Percentiles rank a stretch among this genome's conserved stretches.
These are phyloP conservation scores for Heliconius nattereri DNA, from an alignment of 1,140 invertebrate genomes.

Conservation along the genomic window DNA sequence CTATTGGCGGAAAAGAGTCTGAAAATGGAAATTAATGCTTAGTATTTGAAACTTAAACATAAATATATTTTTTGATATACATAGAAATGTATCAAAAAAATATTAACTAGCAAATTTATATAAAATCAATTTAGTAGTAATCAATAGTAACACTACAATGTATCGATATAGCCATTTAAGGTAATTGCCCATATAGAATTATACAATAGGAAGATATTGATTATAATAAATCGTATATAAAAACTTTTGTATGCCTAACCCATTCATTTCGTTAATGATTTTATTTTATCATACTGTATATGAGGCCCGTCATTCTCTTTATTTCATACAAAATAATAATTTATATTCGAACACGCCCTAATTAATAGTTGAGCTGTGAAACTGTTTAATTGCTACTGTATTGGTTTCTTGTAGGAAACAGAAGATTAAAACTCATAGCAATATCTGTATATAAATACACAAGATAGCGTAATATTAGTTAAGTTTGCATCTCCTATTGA, in stretches of 20 bases:
- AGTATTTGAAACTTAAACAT: no score
- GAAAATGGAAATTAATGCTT: no score
- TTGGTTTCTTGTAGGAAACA: conserved; percentile 51
- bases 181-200: neutral
- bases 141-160: neutral
- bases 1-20: no score
- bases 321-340: conserved; percentile 33
- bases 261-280: neutral
- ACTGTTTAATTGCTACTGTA: conserved; percentile 49
- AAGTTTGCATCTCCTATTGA: conserved; percentile 42
- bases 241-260: neutral
- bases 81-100: no score
- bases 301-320: conserved; percentile 31
- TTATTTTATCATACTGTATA: conserved; percentile 19
- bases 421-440: conserved; percentile 53
- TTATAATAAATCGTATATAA: conserved; percentile 17
- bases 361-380: conserved; percentile 47
- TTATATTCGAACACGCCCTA: conserved; percentile 44
- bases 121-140: neutral
- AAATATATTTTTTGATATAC: no score
- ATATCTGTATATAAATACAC: conserved; percentile 50
- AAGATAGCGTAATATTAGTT: conserved; percentile 45
- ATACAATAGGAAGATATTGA: conserved; percentile 18
- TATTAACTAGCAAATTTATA: no score
- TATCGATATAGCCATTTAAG: neutral